Conservation (phyloP, 2,113 vertebrate genomes). For the Microcebus jonahi region DNA sequence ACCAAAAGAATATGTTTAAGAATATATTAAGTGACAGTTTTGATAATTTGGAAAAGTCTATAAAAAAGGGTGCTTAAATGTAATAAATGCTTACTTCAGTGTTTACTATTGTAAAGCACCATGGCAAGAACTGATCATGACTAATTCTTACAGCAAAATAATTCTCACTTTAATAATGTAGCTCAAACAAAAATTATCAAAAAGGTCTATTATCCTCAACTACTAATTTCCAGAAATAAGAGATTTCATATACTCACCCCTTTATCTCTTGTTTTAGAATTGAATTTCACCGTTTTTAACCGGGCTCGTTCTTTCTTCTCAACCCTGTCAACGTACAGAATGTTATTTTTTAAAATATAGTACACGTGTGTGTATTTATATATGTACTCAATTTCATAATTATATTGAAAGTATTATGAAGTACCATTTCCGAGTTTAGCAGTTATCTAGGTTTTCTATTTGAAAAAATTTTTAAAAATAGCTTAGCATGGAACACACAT, state of each 20-base stretch:
- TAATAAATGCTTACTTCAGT: conserved; percentile 14
- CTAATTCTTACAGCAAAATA: not conserved
- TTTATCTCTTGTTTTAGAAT: conserved; percentile 96
- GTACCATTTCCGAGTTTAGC: conserved; percentile 20
- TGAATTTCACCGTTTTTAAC: conserved; percentile 99
- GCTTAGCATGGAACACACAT: conserved; percentile 8
- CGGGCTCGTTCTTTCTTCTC: conserved; percentile 98
- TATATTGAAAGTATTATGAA: conserved; percentile 10
- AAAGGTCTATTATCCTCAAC: conserved; percentile 44
- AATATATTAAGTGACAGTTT: conserved; percentile 41
- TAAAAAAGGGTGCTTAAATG: conserved; percentile 25
- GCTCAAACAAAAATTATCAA: conserved; percentile 38
- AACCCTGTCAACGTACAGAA: conserved; percentile 87
- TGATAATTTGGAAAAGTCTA: conserved; percentile 46
- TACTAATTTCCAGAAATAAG: conserved; percentile 55
- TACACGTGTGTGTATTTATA: not conserved
- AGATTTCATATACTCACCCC: conserved; percentile 91
- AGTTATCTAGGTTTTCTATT: not conserved
- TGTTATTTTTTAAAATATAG: conserved; percentile 13
- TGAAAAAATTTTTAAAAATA: not conserved
- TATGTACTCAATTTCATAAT: conserved; percentile 20
- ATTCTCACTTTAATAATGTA: conserved; percentile 34
- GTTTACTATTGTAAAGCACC: not conserved
- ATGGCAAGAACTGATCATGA: not conserved
- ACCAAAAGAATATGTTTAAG: conserved; percentile 12